phyloP scores from a whole-genome alignment of 2,797 vertebrate genomes.

The Pangasius djambal region DNA sequence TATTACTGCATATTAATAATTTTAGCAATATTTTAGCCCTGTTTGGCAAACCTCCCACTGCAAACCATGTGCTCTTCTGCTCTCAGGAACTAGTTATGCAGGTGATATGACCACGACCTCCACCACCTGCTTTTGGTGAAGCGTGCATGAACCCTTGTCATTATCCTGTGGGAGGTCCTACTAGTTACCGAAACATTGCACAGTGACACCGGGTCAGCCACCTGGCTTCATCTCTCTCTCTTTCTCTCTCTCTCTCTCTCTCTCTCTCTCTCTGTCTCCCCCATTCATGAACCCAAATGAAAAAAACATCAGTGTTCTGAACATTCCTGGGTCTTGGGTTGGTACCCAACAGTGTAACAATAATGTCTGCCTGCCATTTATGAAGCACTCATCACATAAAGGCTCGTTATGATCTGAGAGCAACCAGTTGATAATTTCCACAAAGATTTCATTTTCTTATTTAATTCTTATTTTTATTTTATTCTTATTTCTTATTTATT shows the following conservation, averaged over 20 bases:
- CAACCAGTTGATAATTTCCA: neutral
- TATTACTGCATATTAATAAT: neutral
- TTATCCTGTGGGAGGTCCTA: constrained; percentile 33
- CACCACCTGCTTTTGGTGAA: constrained; percentile 35
- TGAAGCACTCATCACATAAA: neutral
- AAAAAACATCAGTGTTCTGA: neutral
- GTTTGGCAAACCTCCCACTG: constrained; percentile 1
- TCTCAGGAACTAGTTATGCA: neutral
- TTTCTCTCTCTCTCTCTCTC: constrained; percentile 26
- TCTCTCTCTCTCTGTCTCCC: constrained; percentile 25
- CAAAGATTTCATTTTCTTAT: neutral
- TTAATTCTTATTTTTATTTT: no score
- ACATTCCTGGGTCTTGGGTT: neutral
- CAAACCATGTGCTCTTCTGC: neutral
- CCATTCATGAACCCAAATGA: neutral
- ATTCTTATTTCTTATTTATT: no score
- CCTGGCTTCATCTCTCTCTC: constrained; percentile 24
- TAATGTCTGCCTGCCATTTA: neutral
- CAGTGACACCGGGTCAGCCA: constrained; percentile 40
- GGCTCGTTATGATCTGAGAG: neutral
- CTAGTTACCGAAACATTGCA: constrained; percentile 34
- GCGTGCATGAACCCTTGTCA: constrained; percentile 23
- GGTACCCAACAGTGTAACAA: neutral
- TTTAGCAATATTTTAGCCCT: neutral
- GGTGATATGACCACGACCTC: constrained; percentile 26